These are phyloP conservation scores for Drosophila anceps DNA, from an alignment of 2,888 invertebrate genomes.

Conservation along the genomic window DNA sequence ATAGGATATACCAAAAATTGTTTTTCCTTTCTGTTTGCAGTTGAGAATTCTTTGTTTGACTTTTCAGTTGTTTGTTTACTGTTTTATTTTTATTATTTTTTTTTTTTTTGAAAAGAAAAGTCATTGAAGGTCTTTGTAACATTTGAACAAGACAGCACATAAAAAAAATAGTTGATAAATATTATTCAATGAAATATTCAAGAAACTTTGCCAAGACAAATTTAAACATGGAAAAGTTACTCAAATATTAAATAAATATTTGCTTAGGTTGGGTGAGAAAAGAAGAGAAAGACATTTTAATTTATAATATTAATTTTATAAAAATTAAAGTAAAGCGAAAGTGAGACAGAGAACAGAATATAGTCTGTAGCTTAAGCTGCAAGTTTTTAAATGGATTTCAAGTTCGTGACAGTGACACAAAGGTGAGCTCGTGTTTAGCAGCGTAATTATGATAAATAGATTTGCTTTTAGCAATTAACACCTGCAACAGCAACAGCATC, in stretches of 20 bases:
- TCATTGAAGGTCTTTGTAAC: background rate
- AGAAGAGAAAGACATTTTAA: background rate
- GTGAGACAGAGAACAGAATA: too few relatives aligned
- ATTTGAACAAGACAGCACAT: background rate
- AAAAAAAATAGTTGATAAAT: slow-evolving; percentile 3
- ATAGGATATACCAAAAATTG: background rate
- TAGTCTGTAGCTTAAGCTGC: background rate
- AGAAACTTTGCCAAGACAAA: background rate
- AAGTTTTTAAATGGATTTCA: slow-evolving; percentile 1
- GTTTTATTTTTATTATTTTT: too few relatives aligned
- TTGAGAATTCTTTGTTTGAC: slow-evolving; percentile 8
- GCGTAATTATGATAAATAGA: slow-evolving; percentile 45
- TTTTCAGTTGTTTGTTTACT: slow-evolving; percentile 4
- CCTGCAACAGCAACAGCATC: slow-evolving; percentile 34
- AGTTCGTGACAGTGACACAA: background rate
- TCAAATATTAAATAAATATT: slow-evolving; percentile 1
- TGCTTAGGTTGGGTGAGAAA: too few relatives aligned
- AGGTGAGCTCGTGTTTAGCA: slow-evolving; percentile 23
- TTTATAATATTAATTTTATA: too few relatives aligned
- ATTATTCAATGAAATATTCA: slow-evolving; percentile 5
- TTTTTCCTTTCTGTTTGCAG: slow-evolving; percentile 7
- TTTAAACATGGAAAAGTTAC: background rate
- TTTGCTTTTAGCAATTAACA: slow-evolving; percentile 54
- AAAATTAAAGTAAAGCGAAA: background rate
- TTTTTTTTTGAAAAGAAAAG: background rate